phyloP scores from a whole-genome alignment of 1,140 invertebrate genomes.

The Carposina sasakii region DNA sequence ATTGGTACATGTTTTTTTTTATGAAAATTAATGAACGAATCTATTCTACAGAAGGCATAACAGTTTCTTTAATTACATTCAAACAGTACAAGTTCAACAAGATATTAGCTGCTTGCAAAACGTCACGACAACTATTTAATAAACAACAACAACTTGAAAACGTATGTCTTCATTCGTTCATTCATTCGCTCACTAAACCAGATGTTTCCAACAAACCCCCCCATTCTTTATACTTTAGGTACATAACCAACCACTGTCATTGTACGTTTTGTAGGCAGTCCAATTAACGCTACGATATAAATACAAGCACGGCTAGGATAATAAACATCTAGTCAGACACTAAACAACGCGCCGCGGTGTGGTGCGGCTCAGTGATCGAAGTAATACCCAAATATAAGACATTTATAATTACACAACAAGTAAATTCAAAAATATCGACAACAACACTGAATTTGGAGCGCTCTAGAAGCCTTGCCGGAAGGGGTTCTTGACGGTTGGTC shows the following conservation, averaged over 20 bases:
- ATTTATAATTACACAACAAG: conserved; percentile 70
- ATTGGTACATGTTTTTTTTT: conserved; percentile 22
- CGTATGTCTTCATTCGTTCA: too few relatives aligned
- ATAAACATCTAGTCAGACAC: conserved; percentile 50
- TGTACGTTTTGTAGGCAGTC: conserved; percentile 8
- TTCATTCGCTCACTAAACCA: too few relatives aligned
- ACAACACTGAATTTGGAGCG: conserved; percentile 51
- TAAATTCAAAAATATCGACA: conserved; percentile 63
- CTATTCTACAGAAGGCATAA: conserved; percentile 38
- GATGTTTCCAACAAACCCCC: too few relatives aligned
- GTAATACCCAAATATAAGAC: conserved; percentile 51
- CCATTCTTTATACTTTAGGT: too few relatives aligned
- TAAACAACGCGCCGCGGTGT: conserved; percentile 43
- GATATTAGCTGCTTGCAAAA: conserved; percentile 19
- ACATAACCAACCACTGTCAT: too few relatives aligned
- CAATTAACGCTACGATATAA: conserved; percentile 22
- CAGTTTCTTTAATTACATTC: conserved; percentile 36
- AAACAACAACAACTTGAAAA: too few relatives aligned
- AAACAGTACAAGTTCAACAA: conserved; percentile 42
- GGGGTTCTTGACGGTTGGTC: conserved; percentile 60
- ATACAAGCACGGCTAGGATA: conserved; percentile 52
- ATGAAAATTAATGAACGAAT: conserved; percentile 11
- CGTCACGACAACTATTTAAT: too few relatives aligned
- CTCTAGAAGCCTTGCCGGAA: conserved; percentile 75
- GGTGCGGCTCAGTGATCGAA: conserved; percentile 66